Percentiles rank a stretch among this genome's conserved stretches.
Evolutionary conservation across 2,888 invertebrate genomes (phyloP).

Genomic region (Agonopterix heracliana): DNA sequence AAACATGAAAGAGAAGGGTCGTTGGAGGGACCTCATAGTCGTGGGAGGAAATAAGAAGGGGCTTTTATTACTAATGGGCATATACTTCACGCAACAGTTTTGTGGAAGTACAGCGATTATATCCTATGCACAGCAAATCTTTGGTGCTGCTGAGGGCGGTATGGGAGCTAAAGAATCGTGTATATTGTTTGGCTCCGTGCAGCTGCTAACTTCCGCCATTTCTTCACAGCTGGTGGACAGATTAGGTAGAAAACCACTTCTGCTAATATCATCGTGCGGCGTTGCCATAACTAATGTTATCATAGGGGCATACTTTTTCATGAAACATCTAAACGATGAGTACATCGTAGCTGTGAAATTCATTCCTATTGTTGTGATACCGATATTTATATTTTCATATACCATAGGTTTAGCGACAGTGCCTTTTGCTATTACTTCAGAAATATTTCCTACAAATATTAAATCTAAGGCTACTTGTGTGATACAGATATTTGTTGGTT

Average conservation of each 20-base stretch:
- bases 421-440: constrained; percentile 78
- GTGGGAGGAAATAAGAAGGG: constrained; percentile 73
- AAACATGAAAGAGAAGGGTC: constrained; percentile 67
- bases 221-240: constrained; percentile 78
- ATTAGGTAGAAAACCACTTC: constrained; percentile 76
- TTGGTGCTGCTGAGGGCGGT: constrained; percentile 68
- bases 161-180: constrained; percentile 67
- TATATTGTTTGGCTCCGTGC: constrained; percentile 71
- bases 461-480: constrained; percentile 80
- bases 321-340: constrained; percentile 62
- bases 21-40: constrained; percentile 64
- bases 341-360: constrained; percentile 64
- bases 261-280: constrained; percentile 75
- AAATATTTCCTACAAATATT: constrained; percentile 79
- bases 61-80: constrained; percentile 73
- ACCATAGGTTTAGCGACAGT: constrained; percentile 79
- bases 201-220: constrained; percentile 71
- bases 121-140: constrained; percentile 78
- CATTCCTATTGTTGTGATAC: constrained; percentile 76
- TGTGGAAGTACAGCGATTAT: constrained; percentile 78
- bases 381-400: constrained; percentile 78
- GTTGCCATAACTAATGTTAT: constrained; percentile 71
- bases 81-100: constrained; percentile 79
- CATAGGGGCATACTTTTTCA: constrained; percentile 74
- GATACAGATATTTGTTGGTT: constrained; percentile 77